These are phyloP conservation scores for Yponomeuta evonymella DNA, from an alignment of 2,888 invertebrate species.

Conservation along the genomic window DNA sequence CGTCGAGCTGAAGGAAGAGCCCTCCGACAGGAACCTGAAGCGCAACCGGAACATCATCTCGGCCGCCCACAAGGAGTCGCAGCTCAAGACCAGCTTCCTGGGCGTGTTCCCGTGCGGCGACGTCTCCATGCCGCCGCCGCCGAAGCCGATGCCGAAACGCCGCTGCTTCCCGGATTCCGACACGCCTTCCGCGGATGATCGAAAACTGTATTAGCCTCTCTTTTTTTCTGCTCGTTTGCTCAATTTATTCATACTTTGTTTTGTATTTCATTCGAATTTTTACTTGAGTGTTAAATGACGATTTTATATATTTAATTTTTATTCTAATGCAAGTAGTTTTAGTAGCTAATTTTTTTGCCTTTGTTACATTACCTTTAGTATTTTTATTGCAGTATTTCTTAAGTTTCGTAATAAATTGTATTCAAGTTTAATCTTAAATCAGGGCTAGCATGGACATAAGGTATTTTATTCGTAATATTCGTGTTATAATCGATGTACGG, in stretches of 20 bases:
- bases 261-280: neutral
- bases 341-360: too few species aligned
- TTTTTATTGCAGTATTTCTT: too few species aligned
- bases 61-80: conserved; percentile 47
- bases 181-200: neutral
- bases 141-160: conserved; percentile 44
- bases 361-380: too few species aligned
- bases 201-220: neutral
- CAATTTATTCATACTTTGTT: conserved; percentile 2
- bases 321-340: neutral
- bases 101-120: conserved; percentile 49
- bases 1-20: conserved; percentile 43
- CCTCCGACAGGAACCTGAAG: conserved; percentile 38
- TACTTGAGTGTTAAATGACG: neutral
- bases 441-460: too few species aligned
- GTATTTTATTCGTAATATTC: too few species aligned
- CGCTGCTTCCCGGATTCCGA: neutral
- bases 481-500: too few species aligned
- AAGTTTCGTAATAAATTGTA: too few species aligned
- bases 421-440: too few species aligned
- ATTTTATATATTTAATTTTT: too few species aligned
- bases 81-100: conserved; percentile 50
- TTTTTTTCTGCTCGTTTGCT: conserved; percentile 3
- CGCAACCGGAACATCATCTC: conserved; percentile 43
- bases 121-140: conserved; percentile 30